phyloP scores from a whole-genome alignment of 2,797 vertebrate genomes.

The Heliangelus exortis region DNA sequence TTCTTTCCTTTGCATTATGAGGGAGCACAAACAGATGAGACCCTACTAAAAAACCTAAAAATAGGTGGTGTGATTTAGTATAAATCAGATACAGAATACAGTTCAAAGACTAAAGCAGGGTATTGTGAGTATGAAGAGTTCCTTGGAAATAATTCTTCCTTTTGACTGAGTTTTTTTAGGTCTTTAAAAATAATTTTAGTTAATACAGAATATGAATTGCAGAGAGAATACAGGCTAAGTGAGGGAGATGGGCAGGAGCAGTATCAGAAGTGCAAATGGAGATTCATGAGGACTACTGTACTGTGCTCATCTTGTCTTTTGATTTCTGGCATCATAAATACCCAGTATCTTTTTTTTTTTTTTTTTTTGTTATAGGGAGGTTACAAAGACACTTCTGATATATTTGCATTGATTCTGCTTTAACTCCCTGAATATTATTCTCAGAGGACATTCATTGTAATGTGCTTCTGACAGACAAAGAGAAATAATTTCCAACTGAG shows the following conservation, averaged over 20 bases:
- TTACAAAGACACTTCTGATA: not conserved
- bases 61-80: not conserved
- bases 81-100: not conserved
- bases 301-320: not conserved
- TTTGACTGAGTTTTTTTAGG: not conserved
- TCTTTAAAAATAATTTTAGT: not conserved
- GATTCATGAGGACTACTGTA: not conserved
- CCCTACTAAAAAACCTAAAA: not conserved
- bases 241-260: not conserved
- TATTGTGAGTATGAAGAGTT: not conserved
- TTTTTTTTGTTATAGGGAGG: not conserved
- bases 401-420: slow-evolving; percentile 20
- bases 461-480: slow-evolving; percentile 46
- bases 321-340: not conserved
- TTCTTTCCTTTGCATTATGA: not conserved
- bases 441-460: slow-evolving; percentile 1
- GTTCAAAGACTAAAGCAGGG: not conserved
- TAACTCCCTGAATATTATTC: not conserved
- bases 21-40: not conserved
- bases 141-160: not conserved
- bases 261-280: not conserved
- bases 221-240: not conserved
- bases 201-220: not conserved
- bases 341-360: not conserved
- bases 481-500: slow-evolving; percentile 65